Evolutionary conservation across 2,797 vertebrate species (phyloP).

Genomic region (Thripadectes ignobilis): DNA sequence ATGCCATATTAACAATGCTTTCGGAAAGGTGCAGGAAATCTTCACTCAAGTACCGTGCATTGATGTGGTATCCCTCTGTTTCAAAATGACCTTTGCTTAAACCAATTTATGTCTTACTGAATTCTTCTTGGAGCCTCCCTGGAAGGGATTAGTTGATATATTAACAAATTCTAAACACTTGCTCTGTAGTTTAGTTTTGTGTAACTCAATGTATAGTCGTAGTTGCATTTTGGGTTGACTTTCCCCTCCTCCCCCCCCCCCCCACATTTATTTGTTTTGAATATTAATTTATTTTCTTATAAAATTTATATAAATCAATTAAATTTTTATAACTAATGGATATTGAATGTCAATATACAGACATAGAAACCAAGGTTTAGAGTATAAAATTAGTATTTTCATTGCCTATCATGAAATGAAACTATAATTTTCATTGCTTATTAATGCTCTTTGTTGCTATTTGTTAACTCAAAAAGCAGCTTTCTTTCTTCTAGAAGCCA

Average conservation of each 20-base stretch:
- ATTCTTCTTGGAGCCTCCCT: not conserved
- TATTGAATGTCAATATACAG: not conserved
- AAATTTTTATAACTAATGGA: not conserved
- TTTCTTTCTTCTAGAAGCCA: not conserved
- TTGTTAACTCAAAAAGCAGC: not conserved
- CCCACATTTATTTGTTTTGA: not conserved
- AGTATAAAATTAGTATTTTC: not conserved
- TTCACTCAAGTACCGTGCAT: not conserved
- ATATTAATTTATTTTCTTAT: not conserved
- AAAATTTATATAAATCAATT: not conserved
- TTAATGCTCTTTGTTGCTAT: not conserved
- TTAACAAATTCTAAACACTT: not conserved
- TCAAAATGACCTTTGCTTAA: not conserved
- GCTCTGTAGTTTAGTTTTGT: not conserved
- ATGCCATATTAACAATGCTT: not conserved
- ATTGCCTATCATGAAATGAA: not conserved
- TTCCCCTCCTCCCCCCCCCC: too few relatives aligned
- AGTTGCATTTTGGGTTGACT: not conserved
- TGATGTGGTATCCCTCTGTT: not conserved
- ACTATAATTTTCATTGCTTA: too few relatives aligned
- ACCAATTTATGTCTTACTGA: not conserved
- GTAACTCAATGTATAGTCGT: not conserved
- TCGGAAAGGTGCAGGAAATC: not conserved
- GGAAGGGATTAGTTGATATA: not conserved
- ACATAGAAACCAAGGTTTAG: not conserved